A percentile compares a stretch with the other conserved stretches of the same genome.
Conservation (phyloP, 2,797 vertebrate species). For the Anomalospiza imberbis region DNA sequence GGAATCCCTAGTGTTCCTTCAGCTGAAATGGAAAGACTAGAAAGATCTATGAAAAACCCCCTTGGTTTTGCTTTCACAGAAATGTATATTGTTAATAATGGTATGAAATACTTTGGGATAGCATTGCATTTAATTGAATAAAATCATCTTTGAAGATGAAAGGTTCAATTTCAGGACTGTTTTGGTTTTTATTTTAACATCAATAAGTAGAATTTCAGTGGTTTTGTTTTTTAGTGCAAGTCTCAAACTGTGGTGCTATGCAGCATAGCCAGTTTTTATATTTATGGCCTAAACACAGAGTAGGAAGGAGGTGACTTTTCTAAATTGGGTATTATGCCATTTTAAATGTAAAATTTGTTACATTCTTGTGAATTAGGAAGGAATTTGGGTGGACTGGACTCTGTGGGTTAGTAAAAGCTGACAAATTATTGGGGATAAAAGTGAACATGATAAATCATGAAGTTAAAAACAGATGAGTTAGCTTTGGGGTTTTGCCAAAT, state of each 20-base stretch:
- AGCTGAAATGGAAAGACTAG: not conserved
- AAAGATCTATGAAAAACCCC: fast-evolving
- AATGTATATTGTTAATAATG: not conserved
- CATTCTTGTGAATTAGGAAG: not conserved
- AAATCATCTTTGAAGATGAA: not conserved
- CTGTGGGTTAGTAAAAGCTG: not conserved
- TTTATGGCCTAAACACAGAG: not conserved
- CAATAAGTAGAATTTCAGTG: not conserved
- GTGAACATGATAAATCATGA: not conserved
- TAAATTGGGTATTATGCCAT: not conserved
- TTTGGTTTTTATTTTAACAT: not conserved
- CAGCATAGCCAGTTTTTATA: not conserved
- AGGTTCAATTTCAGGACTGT: not conserved
- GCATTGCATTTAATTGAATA: not conserved
- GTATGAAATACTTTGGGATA: not conserved
- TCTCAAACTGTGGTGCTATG: not conserved
- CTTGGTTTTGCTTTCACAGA: not conserved
- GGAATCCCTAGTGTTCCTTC: not conserved
- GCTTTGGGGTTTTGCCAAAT: not conserved
- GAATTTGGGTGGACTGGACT: not conserved
- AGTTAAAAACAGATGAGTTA: not conserved
- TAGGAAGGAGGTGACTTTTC: not conserved
- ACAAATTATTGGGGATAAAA: not conserved
- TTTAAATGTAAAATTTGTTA: not conserved
- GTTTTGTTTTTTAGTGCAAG: not conserved